Conservation (phyloP, 2,797 vertebrate genomes). For the Poecilia wingei region DNA sequence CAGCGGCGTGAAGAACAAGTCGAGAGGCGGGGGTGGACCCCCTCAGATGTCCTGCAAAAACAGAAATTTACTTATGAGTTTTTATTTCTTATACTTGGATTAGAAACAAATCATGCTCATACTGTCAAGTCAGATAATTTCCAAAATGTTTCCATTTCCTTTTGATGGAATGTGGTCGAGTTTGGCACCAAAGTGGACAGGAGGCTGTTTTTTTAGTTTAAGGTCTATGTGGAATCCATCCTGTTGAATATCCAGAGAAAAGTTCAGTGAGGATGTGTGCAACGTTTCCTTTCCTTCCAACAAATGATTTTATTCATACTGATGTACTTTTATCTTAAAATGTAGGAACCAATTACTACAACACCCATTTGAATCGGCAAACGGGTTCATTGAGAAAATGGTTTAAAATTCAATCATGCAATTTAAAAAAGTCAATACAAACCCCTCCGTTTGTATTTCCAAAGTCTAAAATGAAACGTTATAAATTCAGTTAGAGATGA, state of each 20-base stretch:
- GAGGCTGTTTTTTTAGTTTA: not conserved
- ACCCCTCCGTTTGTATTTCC: not conserved
- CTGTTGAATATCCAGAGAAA: not conserved
- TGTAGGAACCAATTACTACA: not conserved
- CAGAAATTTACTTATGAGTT: not conserved
- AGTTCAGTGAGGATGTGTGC: not conserved
- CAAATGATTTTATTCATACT: not conserved
- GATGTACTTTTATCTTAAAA: not conserved
- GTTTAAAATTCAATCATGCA: not conserved
- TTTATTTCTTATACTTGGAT: not conserved
- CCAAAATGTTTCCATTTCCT: not conserved
- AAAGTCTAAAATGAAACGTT: not conserved
- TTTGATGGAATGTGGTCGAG: not conserved
- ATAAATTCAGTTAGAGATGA: too few species aligned
- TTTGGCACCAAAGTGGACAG: not conserved
- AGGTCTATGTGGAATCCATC: not conserved
- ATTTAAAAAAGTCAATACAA: not conserved
- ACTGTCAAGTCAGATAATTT: not conserved
- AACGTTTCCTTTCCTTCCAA: not conserved
- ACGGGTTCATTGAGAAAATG: not conserved
- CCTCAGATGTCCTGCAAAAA: slow-evolving; percentile 56
- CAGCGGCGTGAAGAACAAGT: slow-evolving; percentile 24
- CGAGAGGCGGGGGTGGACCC: slow-evolving; percentile 50
- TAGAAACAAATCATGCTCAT: not conserved
- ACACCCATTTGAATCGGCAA: not conserved